phyloP scores from a whole-genome alignment of 2,797 vertebrate species.

The Enteromius treurensis region DNA sequence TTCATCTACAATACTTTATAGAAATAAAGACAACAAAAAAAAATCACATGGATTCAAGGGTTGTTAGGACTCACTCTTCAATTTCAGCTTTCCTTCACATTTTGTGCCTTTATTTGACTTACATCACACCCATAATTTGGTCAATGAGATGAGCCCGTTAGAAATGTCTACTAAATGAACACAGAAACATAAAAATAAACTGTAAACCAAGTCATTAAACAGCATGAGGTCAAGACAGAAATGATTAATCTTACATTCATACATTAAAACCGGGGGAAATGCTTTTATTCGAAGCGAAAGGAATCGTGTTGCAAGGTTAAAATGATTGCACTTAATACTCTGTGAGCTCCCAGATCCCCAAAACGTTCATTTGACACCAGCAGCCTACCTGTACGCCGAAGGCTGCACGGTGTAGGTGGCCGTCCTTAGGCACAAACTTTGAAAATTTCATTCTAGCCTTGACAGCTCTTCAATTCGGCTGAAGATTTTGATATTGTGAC shows the following conservation, averaged over 20 bases:
- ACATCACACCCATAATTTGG: constrained; percentile 8
- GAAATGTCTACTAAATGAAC: constrained; percentile 1
- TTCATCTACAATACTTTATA: constrained; percentile 19
- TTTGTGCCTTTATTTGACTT: constrained; percentile 6
- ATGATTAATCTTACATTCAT: constrained; percentile 29
- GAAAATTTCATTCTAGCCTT: not conserved
- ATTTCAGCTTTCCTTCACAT: constrained; percentile 24
- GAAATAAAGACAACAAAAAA: not conserved
- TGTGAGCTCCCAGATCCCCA: constrained; percentile 4
- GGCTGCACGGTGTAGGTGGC: too few relatives aligned
- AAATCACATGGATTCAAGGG: not conserved
- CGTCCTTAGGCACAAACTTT: not conserved
- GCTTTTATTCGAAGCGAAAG: not conserved
- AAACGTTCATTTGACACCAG: not conserved
- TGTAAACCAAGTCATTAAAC: constrained; percentile 24
- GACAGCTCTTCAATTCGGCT: not conserved
- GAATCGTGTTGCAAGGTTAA: not conserved
- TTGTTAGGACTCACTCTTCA: not conserved
- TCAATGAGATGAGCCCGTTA: not conserved
- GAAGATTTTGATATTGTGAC: constrained; percentile 2
- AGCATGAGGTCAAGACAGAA: not conserved
- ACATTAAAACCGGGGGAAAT: not conserved
- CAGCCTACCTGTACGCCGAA: not conserved
- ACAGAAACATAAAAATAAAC: not conserved
- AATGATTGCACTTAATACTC: constrained; percentile 36